These are phyloP conservation scores for Psittacula echo DNA, from an alignment of 2,797 vertebrate genomes.

Conservation along the genomic window DNA sequence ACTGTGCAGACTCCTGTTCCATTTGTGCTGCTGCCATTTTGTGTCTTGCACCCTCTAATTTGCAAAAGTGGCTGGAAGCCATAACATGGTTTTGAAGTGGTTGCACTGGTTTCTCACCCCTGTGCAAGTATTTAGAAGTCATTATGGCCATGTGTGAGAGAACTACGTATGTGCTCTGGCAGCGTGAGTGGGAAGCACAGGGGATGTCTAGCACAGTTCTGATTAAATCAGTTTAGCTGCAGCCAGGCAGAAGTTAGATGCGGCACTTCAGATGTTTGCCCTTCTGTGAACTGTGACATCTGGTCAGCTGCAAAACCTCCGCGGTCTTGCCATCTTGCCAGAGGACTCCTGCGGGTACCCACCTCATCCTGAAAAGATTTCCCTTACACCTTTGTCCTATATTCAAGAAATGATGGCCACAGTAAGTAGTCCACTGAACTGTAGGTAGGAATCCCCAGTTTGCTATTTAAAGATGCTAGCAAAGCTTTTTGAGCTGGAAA, in stretches of 20 bases:
- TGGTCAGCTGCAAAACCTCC: constrained; percentile 47
- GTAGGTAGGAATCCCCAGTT: neutral
- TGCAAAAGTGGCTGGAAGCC: constrained; percentile 23
- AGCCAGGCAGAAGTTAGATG: neutral
- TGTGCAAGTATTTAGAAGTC: neutral
- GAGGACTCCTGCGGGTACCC: neutral
- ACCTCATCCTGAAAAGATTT: neutral
- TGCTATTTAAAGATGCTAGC: neutral
- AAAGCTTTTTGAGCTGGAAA: neutral
- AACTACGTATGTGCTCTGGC: neutral
- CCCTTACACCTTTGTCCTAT: neutral
- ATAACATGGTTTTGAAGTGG: constrained; percentile 29
- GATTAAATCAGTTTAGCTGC: constrained; percentile 48
- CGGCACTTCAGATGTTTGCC: constrained; percentile 37
- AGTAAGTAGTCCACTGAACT: neutral
- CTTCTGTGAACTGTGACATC: constrained; percentile 59
- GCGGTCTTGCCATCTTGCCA: constrained; percentile 1
- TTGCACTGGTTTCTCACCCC: constrained; percentile 30
- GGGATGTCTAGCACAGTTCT: neutral
- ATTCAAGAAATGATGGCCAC: neutral
- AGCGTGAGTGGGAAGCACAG: neutral
- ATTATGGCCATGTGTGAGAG: neutral
- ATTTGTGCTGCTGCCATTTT: constrained; percentile 6
- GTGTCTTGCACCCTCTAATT: neutral
- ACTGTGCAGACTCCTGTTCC: neutral